Evolutionary conservation across 2,797 vertebrate species (phyloP).

Genomic region (Amazonetta brasiliensis): DNA sequence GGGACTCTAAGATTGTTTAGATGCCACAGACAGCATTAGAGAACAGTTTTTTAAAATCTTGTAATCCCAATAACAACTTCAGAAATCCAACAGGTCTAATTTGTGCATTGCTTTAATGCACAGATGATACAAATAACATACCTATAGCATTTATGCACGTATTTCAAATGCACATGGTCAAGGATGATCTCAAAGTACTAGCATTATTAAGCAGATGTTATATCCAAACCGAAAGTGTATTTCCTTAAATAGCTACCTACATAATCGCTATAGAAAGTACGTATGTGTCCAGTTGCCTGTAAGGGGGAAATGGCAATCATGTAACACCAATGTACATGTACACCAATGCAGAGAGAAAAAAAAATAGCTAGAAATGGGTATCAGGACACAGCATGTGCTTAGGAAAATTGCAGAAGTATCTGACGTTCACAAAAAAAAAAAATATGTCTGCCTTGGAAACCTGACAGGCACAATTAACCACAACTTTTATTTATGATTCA

Average conservation of each 20-base stretch:
- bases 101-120: background rate
- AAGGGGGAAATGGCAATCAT: background rate
- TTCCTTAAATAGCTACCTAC: background rate
- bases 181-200: background rate
- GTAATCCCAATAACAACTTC: background rate
- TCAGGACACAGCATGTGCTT: background rate
- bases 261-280: background rate
- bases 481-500: constrained; percentile 7
- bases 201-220: background rate
- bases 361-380: background rate
- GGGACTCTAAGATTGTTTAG: background rate
- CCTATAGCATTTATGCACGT: background rate
- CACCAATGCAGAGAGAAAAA: background rate
- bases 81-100: background rate
- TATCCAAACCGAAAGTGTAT: background rate
- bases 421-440: background rate
- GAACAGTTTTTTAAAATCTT: background rate
- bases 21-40: background rate
- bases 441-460: background rate
- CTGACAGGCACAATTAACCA: background rate
- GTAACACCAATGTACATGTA: background rate
- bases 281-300: background rate
- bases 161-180: background rate
- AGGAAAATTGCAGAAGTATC: background rate
- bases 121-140: background rate